These are phyloP conservation scores for Chaitophorus viminalis DNA, from an alignment of 2,888 invertebrate genomes.

Conservation along the genomic window DNA sequence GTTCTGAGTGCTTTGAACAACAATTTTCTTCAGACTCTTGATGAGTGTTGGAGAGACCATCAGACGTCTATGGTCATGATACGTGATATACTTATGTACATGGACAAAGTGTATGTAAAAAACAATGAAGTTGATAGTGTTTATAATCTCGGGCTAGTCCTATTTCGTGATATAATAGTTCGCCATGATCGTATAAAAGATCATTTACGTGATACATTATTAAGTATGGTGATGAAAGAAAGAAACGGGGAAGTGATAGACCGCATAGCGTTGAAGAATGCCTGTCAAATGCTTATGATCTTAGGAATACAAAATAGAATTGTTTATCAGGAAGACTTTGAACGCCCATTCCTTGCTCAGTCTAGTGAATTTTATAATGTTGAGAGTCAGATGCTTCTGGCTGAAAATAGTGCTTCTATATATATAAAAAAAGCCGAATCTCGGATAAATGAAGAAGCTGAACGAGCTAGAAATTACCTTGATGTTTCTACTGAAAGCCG, in stretches of 20 bases:
- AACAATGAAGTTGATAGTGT: conserved; percentile 99
- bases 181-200: conserved; percentile 94
- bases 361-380: conserved; percentile 98
- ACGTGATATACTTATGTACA: conserved; percentile 99
- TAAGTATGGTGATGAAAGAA: conserved; percentile 96
- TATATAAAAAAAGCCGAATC: conserved; percentile 99
- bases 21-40: conserved; percentile 94
- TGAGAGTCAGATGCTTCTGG: conserved; percentile 98
- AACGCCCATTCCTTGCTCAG: conserved; percentile 95
- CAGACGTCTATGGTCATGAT: conserved; percentile 99
- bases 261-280: conserved; percentile 95
- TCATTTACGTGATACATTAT: conserved; percentile 89
- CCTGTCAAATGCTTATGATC: conserved; percentile 99
- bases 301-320: conserved; percentile 92
- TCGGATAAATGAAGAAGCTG: conserved; percentile 96
- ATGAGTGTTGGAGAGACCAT: conserved; percentile 99
- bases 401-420: conserved; percentile 97
- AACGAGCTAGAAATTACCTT: conserved; percentile 95
- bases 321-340: conserved; percentile 99
- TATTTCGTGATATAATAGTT: conserved; percentile 98
- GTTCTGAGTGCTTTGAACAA: conserved; percentile 93
- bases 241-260: conserved; percentile 96
- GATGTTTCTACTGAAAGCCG: conserved; percentile 96
- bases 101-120: conserved; percentile 99
- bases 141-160: conserved; percentile 96